These are phyloP conservation scores for Xanthia icteritia DNA, from an alignment of 2,888 invertebrate species.

Conservation along the genomic window DNA sequence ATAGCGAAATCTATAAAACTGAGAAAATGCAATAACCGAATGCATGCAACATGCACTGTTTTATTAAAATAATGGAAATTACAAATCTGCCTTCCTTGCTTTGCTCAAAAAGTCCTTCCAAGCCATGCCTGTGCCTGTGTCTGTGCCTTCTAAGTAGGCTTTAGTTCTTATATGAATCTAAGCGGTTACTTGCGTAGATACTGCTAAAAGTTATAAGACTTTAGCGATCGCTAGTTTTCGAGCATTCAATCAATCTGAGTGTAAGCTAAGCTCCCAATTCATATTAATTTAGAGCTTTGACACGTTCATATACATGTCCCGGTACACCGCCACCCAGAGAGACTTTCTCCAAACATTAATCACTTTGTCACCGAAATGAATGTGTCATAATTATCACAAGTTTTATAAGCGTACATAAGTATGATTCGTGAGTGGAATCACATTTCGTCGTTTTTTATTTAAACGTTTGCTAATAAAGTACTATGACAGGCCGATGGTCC, in stretches of 20 bases:
- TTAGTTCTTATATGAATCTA: neutral
- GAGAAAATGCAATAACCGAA: neutral
- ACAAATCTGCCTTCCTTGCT: neutral
- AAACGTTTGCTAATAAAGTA: constrained; percentile 14
- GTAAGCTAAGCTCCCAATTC: constrained; percentile 38
- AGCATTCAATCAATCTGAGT: constrained; percentile 26
- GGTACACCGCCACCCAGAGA: constrained; percentile 14
- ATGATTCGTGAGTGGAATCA: constrained; percentile 9
- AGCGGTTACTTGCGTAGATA: neutral
- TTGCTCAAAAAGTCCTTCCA: neutral
- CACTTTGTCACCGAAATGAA: constrained; percentile 44
- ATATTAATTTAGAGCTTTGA: constrained; percentile 46
- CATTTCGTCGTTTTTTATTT: constrained; percentile 5
- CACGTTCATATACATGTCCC: constrained; percentile 8
- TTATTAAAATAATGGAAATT: constrained; percentile 7
- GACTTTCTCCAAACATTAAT: constrained; percentile 49
- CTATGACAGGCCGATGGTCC: neutral
- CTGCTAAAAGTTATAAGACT: neutral
- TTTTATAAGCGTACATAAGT: constrained; percentile 29
- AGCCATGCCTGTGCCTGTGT: neutral
- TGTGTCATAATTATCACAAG: constrained; percentile 51
- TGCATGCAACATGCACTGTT: neutral
- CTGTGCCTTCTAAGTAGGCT: neutral
- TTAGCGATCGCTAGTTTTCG: neutral
- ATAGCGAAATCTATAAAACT: neutral